These are phyloP conservation scores for Oriolus oriolus DNA, from an alignment of 2,113 vertebrate genomes.

Conservation along the genomic window DNA sequence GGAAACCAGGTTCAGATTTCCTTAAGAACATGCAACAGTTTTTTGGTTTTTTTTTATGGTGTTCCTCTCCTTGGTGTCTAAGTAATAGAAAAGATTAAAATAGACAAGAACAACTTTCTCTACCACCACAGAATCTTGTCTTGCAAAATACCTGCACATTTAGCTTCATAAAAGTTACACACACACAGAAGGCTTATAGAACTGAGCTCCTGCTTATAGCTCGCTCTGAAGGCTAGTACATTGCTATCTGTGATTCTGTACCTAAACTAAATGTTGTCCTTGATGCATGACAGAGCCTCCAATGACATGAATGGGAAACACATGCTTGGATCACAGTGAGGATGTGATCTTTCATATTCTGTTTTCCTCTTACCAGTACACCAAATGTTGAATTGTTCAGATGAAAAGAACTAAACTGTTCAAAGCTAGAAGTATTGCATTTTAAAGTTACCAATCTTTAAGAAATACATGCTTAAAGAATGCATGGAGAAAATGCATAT, in stretches of 20 bases:
- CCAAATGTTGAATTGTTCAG: not conserved
- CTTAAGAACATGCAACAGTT: not conserved
- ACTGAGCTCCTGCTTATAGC: not conserved
- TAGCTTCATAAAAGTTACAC: not conserved
- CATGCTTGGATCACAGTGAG: not conserved
- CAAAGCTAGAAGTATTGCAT: constrained; percentile 24
- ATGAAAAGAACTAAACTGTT: constrained; percentile 14
- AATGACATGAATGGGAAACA: constrained; percentile 28
- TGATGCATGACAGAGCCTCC: constrained; percentile 22
- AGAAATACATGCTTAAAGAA: not conserved
- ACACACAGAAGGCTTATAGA: not conserved
- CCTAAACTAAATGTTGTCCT: constrained; percentile 19
- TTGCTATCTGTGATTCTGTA: constrained; percentile 3
- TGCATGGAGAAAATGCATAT: not conserved
- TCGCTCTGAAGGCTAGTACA: not conserved
- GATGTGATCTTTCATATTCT: not conserved
- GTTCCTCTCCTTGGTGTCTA: not conserved
- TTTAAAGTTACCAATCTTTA: not conserved
- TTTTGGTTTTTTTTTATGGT: not conserved
- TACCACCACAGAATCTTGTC: not conserved
- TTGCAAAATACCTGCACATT: not conserved
- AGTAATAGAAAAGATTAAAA: not conserved
- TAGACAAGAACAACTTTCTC: not conserved
- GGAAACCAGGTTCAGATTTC: not conserved
- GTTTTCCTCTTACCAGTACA: not conserved